Evolutionary conservation across 2,113 vertebrate genomes (phyloP).

Genomic region (Callionymus lyra): DNA sequence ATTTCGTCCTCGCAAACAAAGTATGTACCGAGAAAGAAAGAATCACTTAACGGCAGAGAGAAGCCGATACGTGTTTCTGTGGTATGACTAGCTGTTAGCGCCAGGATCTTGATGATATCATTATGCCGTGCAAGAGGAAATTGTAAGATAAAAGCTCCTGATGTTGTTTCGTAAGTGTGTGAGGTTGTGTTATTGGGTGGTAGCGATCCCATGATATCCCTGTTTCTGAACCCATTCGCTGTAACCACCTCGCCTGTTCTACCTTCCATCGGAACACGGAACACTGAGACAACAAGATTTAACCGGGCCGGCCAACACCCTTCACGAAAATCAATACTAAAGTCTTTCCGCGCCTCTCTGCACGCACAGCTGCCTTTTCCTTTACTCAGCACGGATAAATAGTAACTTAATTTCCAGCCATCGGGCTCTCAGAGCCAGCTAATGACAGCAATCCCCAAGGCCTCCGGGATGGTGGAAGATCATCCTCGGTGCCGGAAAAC

Average conservation of each 20-base stretch:
- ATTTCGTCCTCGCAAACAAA: slow-evolving; percentile 35
- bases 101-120: slow-evolving; percentile 41
- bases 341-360: slow-evolving; percentile 67
- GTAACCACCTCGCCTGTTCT: slow-evolving; percentile 26
- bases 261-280: slow-evolving; percentile 45
- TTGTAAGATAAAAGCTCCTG: slow-evolving; percentile 54
- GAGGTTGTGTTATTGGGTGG: slow-evolving; percentile 48
- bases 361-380: slow-evolving; percentile 64
- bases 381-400: slow-evolving; percentile 74
- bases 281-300: slow-evolving; percentile 61
- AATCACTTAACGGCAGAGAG: slow-evolving; percentile 45
- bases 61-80: slow-evolving; percentile 39
- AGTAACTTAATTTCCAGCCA: slow-evolving; percentile 76
- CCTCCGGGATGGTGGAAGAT: slow-evolving; percentile 54
- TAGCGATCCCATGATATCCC: slow-evolving; percentile 38
- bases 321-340: slow-evolving; percentile 76
- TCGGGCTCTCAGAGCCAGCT: slow-evolving; percentile 70
- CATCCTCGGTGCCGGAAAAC: slow-evolving; percentile 52
- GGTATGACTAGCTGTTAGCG: slow-evolving; percentile 47
- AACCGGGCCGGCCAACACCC: slow-evolving; percentile 52
- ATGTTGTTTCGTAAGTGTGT: slow-evolving; percentile 47
- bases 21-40: slow-evolving; percentile 38
- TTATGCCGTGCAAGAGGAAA: slow-evolving; percentile 53
- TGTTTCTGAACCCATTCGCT: slow-evolving; percentile 37
- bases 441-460: slow-evolving; percentile 68